Evolutionary conservation across 2,888 invertebrate species (phyloP), one percentile per base, ranked within the genome.

Genomic region (Eugnorisma glareosa): DNA sequence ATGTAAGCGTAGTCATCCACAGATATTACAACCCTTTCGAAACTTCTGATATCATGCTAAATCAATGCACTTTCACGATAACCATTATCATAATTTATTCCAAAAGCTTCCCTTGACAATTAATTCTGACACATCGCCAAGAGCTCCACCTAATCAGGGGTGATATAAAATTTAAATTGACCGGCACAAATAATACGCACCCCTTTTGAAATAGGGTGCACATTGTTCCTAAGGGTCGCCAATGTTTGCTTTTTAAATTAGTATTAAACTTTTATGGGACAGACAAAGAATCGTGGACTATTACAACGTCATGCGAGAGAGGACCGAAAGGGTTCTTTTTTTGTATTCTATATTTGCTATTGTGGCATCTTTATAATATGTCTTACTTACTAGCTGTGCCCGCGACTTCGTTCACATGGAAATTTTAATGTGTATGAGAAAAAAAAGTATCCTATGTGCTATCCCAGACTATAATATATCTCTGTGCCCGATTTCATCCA

Each of bases 161-260:
- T 83, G 82, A 91, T 92, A 89, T 91, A 88, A 90, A 91, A 93
- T 93, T 93, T 90, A 92, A 92, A 93, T 92, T 89, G 86, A 83
- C 84, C 80, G 67, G 70, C 84, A 86, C 83, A 82, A 85, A 90
- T 88, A 85, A 89, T 89, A 89, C 85, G 89, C 83, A 82, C 72
- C 81, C 78, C 82, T 84, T 75, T 45, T 71, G 66, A 63, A 80
- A 85, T 82, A 82, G 87, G 88, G 87, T 77, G 78, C 45, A 75
- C 78, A 84, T 85, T 85, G 88, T 85, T 79, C 73, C 64, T 73
- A 64, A 81, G 77, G 85, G 81, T 57, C 54, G 40, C 67, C 51
- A 48, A 57, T 85, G 77, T 87, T 85, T 86, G 78, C 79, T 83
- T 86, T 89, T 84, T 78, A 77, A 86, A 83, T 85, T 81, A 82